Conservation (phyloP, 2,113 vertebrate species). For the Pelusios castaneus region DNA sequence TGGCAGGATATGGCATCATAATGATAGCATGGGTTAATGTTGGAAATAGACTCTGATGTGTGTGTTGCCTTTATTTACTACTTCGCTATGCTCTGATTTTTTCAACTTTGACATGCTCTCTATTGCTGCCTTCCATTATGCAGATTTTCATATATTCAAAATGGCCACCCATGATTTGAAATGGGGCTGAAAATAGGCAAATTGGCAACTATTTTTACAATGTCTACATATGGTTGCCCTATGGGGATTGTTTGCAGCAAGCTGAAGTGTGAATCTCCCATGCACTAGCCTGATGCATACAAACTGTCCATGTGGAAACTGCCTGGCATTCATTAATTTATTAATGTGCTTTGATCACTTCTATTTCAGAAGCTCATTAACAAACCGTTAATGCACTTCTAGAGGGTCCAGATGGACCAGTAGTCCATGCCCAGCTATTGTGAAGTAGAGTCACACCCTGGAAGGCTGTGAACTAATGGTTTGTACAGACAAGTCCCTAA, state of each 20-base stretch:
- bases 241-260: not conserved
- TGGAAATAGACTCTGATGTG: not conserved
- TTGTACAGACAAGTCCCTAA: not conserved
- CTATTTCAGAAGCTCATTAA: not conserved
- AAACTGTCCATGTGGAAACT: not conserved
- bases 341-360: not conserved
- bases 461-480: not conserved
- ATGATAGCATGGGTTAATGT: not conserved
- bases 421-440: not conserved
- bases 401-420: not conserved
- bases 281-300: not conserved
- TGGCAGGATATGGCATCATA: not conserved
- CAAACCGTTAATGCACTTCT: not conserved
- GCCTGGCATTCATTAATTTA: not conserved
- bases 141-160: not conserved
- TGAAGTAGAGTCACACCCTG: not conserved
- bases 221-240: not conserved
- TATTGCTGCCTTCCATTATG: not conserved
- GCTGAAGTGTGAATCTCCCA: not conserved
- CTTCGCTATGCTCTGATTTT: not conserved
- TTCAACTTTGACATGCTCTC: not conserved
- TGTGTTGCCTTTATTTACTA: not conserved
- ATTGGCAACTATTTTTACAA: too few species aligned
- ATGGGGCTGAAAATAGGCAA: not conserved
- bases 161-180: not conserved